Conservation (phyloP, 1,140 invertebrate genomes). For the Drosophila orosa region DNA sequence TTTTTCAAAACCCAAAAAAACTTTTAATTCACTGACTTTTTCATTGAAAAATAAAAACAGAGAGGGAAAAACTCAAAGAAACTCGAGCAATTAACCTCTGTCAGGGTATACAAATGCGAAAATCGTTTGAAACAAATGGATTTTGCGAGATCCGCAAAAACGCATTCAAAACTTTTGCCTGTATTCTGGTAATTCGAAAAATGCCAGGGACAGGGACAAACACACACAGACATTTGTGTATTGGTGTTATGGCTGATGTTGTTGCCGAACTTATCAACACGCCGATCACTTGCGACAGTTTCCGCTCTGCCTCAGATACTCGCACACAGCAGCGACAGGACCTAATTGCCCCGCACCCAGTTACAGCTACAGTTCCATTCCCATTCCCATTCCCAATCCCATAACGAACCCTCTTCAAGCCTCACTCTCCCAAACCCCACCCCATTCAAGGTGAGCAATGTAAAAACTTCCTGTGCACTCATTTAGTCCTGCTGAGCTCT, state of each 20-base stretch:
- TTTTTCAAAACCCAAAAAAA: not conserved
- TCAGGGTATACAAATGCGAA: conserved; percentile 39
- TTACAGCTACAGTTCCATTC: conserved; percentile 27
- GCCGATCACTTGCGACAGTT: conserved; percentile 80
- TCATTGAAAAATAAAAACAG: not conserved
- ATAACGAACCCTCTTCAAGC: conserved; percentile 2
- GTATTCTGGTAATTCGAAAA: conserved; percentile 33
- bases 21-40: not conserved
- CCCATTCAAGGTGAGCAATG: conserved; percentile 75
- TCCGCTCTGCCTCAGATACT: conserved; percentile 66
- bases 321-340: conserved; percentile 27
- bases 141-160: conserved; percentile 54
- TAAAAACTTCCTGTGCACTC: conserved; percentile 81
- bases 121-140: conserved; percentile 56
- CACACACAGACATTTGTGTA: conserved; percentile 6
- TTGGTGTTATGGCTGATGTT: conserved; percentile 38
- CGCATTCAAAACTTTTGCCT: conserved; percentile 58
- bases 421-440: conserved; percentile 22
- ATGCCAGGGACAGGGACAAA: conserved; percentile 50
- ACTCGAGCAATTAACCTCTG: conserved; percentile 22
- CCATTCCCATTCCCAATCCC: conserved; percentile 20
- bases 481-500: conserved; percentile 63
- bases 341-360: conserved; percentile 78
- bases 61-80: not conserved
- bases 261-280: conserved; percentile 77